Evolutionary conservation across 2,113 vertebrate species (phyloP).

Genomic region (Pomatorhinus ruficollis): DNA sequence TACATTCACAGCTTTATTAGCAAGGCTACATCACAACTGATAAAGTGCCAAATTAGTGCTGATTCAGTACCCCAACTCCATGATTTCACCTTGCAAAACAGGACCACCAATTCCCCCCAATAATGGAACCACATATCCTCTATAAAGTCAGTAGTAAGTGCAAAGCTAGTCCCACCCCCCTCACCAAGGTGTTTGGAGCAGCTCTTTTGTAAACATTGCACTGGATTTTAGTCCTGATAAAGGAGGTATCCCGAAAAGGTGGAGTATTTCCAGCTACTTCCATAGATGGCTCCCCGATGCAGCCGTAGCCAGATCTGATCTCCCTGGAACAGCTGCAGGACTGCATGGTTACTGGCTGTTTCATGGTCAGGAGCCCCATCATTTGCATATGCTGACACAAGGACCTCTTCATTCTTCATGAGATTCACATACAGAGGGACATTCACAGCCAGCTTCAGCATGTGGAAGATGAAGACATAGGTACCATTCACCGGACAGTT

Average conservation of each 20-base stretch:
- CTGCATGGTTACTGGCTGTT: slow-evolving; percentile 94
- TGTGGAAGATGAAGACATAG: slow-evolving; percentile 97
- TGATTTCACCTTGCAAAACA: slow-evolving; percentile 70
- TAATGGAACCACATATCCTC: slow-evolving; percentile 57
- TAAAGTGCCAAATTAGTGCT: slow-evolving; percentile 83
- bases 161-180: slow-evolving; percentile 61
- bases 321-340: slow-evolving; percentile 91
- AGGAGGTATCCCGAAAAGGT: slow-evolving; percentile 97
- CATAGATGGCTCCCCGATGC: slow-evolving; percentile 95
- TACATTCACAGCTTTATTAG: slow-evolving; percentile 82
- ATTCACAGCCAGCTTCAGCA: slow-evolving; percentile 96
- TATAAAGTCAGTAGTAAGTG: slow-evolving; percentile 65
- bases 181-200: slow-evolving; percentile 64
- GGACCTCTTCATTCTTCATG: slow-evolving; percentile 96
- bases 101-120: slow-evolving; percentile 55
- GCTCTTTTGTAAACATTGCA: slow-evolving; percentile 54
- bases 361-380: slow-evolving; percentile 96
- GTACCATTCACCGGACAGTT: slow-evolving; percentile 90
- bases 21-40: slow-evolving; percentile 80
- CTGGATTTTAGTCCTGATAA: slow-evolving; percentile 89
- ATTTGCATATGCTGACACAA: slow-evolving; percentile 95
- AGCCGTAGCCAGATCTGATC: slow-evolving; percentile 96
- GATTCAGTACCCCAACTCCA: slow-evolving; percentile 73
- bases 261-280: slow-evolving; percentile 98
- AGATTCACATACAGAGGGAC: slow-evolving; percentile 96